Base-by-base conservation (phyloP, 1,140 invertebrate genomes). In the Eciton burchellii region DNA sequence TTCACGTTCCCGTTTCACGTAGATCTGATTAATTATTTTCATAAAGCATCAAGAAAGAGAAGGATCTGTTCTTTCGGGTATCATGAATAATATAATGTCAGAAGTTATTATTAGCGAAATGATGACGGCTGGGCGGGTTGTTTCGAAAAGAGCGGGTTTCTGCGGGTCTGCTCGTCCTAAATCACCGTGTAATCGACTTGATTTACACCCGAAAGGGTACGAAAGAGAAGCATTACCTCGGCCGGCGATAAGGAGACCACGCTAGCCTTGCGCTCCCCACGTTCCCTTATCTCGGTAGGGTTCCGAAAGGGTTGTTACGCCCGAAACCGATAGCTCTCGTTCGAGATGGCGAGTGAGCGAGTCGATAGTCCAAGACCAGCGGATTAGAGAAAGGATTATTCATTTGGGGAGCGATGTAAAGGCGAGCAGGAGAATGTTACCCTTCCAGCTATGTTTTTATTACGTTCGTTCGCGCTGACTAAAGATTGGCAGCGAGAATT, bases 251-350 rank as follows among this genome's bases (percentile, higher is more conserved):
- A 83, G 71, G 65, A 52, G 45, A 49, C 9, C 60, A 81, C 16
- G 49, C 56, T 43, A 83, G 49, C 41, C 45, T 26, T n/a, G 35
- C 68, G 49, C 47, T 70, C 60, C 81, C 65, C 35, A 35, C 6
- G 19, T 35, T 14, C 29, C 14, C 45, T 72, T 82, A 76, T 86
- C 65, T 63, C 11, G 0, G 35, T n/a, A 26, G 49, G 54, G 11
- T 71, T 85, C 52, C 29, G 29, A 81, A 86, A 73, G 60, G 54
- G 56, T 85, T 66, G 79, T 83, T 82, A 57, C 65, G 41, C 21
- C 41, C n/a, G 49, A 60, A 74, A 82, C 79, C 70, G 79, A 85
- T 82, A 82, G 52, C 41, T 85, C 59, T 70, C 70, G 47, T 56
- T 65, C 29, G 9, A 52, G 47, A 65, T 65, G 47, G 35, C 41